Evolutionary conservation across 2,113 vertebrate genomes (phyloP).

Genomic region (Eubucco bourcierii): DNA sequence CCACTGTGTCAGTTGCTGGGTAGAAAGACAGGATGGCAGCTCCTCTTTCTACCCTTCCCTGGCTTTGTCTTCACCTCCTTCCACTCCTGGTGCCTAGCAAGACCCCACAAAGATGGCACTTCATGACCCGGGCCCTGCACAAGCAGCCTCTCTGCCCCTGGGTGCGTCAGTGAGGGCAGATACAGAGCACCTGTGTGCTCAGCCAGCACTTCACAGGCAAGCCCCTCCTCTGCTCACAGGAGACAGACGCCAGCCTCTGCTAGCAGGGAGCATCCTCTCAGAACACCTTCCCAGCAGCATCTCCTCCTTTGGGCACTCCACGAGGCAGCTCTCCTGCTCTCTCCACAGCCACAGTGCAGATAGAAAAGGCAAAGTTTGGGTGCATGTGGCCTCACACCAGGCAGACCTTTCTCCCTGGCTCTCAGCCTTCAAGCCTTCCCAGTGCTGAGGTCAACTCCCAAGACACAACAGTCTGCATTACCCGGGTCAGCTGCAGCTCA

Average conservation of each 20-base stretch:
- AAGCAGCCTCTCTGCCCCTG: neutral
- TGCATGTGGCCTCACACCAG: rapidly evolving
- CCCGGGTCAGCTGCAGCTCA: neutral
- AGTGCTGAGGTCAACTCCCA: neutral
- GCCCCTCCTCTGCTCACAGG: rapidly evolving
- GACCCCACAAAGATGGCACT: neutral
- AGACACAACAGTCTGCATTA: neutral
- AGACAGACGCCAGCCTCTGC: neutral
- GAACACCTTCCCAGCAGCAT: neutral
- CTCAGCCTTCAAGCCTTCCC: neutral
- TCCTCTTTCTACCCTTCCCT: neutral
- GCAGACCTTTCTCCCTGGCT: neutral
- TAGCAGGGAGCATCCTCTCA: neutral
- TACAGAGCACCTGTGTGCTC: neutral
- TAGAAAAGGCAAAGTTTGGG: neutral
- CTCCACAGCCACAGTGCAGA: neutral
- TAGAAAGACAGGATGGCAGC: neutral
- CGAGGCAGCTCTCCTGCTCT: neutral
- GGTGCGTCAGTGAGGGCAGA: rapidly evolving
- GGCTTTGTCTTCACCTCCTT: neutral
- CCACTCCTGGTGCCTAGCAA: neutral
- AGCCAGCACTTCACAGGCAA: neutral
- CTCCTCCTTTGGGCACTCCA: neutral
- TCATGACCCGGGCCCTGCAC: rapidly evolving
- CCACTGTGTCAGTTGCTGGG: neutral